A percentile compares a stretch with the other conserved stretches of the same genome.
Conservation (phyloP, 2,797 vertebrate genomes). For the Notamacropus eugenii region DNA sequence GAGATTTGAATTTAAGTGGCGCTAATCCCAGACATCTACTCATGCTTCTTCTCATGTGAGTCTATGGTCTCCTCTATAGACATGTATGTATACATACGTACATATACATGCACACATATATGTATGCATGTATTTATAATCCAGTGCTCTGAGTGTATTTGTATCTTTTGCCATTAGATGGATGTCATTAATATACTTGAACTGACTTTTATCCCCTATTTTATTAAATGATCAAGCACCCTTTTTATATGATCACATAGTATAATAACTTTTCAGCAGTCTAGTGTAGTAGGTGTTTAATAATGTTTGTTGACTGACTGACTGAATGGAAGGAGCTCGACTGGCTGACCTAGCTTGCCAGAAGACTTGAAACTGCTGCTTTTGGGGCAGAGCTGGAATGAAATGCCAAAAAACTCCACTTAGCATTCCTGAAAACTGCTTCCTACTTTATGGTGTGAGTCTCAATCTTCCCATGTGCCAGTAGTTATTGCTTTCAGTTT, state of each 20-base stretch:
- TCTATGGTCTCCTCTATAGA: neutral
- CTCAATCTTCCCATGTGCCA: neutral
- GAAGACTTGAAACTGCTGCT: neutral
- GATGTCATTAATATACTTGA: neutral
- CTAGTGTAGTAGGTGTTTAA: neutral
- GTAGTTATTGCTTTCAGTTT: neutral
- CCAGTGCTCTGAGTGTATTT: neutral
- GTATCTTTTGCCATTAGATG: neutral
- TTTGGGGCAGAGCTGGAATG: neutral
- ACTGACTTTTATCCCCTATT: neutral
- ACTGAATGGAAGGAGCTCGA: neutral
- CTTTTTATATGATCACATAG: neutral
- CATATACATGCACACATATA: no score
- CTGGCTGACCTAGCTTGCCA: neutral
- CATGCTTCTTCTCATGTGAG: neutral
- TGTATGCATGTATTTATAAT: neutral
- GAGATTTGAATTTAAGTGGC: neutral
- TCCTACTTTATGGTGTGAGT: neutral
- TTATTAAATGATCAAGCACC: neutral
- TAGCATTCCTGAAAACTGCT: neutral
- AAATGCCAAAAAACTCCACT: neutral
- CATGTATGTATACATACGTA: no score
- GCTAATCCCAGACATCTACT: neutral
- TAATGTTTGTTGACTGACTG: neutral
- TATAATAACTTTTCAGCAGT: neutral